Evolutionary conservation across 2,888 invertebrate species (phyloP), one percentile per base, ranked within the genome.

Genomic region (Drosophila mimica): DNA sequence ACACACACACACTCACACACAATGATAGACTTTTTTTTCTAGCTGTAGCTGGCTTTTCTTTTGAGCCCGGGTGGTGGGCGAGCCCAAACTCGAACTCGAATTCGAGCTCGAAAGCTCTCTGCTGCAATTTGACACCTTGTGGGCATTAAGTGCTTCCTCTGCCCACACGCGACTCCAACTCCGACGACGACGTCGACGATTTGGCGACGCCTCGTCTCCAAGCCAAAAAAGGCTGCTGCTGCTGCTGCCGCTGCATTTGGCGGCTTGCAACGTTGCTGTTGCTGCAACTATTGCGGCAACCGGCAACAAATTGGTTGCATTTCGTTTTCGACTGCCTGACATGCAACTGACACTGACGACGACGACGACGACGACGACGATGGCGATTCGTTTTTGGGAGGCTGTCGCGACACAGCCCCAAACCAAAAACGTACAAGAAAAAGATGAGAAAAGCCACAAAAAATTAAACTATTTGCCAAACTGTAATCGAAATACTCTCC

Each of bases 81-180:
- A 40, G 30, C 40, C 28, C 56, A 33, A 58, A 49, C 25, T 36
- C 59, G 46, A 72, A 58, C 34, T 66, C 65, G 63, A 65, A 51
- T 43, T 73, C 60, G 38, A 52, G 40, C 60, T 73, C 34, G 48
- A 59, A 57, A 53, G 20, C 53, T 48, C 76, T 76, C 79, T 86
- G 79, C 81, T 85, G 91, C 91, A 89, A 91, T 89, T 89, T 90
- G 92, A 92, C 92, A 91, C 92, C 90, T 91, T 88, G 92, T 91
- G 91, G 92, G 92, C 92, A 92, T 92, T 92, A 88, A 91, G 91
- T 91, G 92, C 89, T 91, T 92, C 91, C 92, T 91, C 92, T 92
- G 92, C 91, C 91, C 87, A 91, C 91, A 82, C 80, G 62, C 78
- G 71, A 77, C 63, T 59, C 70, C 70, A 51, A 62, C 56, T 56